Evolutionary conservation across 2,888 invertebrate species (phyloP).

Genomic region (Dryocosmus kuriphilus): DNA sequence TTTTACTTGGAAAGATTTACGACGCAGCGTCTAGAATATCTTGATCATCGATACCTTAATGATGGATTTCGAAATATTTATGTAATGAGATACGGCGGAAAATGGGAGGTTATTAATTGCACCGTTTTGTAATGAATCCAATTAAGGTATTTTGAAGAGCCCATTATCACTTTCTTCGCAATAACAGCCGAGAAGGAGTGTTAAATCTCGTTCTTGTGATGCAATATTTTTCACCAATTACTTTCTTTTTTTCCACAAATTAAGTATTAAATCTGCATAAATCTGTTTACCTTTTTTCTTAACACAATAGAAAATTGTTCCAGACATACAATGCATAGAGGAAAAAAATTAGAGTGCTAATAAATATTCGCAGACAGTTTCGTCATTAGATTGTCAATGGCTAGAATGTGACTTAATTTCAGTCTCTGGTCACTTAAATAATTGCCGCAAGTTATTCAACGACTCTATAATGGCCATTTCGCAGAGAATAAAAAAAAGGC

Average conservation of each 20-base stretch:
- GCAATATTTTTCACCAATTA: not conserved
- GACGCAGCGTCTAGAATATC: not conserved
- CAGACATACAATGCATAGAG: not conserved
- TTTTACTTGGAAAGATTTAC: no score
- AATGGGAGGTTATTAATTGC: not conserved
- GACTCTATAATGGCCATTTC: constrained; percentile 5
- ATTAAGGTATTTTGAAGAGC: not conserved
- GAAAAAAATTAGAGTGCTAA: not conserved
- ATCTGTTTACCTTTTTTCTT: not conserved
- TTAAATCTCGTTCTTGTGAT: not conserved
- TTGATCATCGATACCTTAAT: constrained; percentile 15
- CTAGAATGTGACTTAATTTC: constrained; percentile 25
- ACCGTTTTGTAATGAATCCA: constrained; percentile 25
- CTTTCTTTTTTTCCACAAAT: not conserved
- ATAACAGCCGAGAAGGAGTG: not conserved
- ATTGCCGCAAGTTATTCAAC: not conserved
- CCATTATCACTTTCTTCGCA: constrained; percentile 6
- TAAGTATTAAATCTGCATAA: not conserved
- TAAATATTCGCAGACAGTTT: constrained; percentile 28
- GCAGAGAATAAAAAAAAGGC: not conserved
- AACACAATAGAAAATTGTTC: not conserved
- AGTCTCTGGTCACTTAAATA: constrained; percentile 22
- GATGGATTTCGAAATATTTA: not conserved
- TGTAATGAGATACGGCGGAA: constrained; percentile 4
- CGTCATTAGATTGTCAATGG: constrained; percentile 13